Base-by-base conservation (phyloP, 2,113 vertebrate species). In the Psilopsiagon aurifrons region DNA sequence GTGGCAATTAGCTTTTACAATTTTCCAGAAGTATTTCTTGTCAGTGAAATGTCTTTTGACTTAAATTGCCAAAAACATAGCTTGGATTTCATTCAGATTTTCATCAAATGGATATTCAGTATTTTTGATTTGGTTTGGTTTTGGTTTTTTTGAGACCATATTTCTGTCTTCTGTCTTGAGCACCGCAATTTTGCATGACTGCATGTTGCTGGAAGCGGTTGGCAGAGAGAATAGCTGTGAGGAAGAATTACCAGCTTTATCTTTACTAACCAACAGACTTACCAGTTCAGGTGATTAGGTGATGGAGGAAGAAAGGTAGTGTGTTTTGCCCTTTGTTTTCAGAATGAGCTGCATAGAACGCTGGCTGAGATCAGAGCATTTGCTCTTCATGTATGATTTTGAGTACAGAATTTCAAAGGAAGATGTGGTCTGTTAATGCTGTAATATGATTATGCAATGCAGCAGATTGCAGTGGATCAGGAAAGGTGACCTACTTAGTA, bases 401-500 rank as follows among this genome's bases (percentile, higher is more conserved):
- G 75, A 52, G 79, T 88, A 20, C 37, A 67, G 93, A 83, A 55
- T 79, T 73, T n/a, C 1, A 2, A 62, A 60, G 89, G 87, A 95
- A 90, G 92, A 97, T 86, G 81, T 57, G 78, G 57, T 77, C 82
- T 91, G 39, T 59, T 86, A 92, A 74, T 73, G 75, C 85, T 79
- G 51, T 85, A 87, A 86, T 54, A 52, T 85, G 91, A 47, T 91
- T 96, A 94, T 1, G n/a, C 92, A 94, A 77, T 62, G 46, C 82
- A 90, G 19, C 90, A 97, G 93, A 85, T 96, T 95, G 96, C 94
- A 83, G 92, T 91, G 92, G 70, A 91, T 95, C 93, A 95, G 93
- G 95, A 96, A 97, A 83, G 82, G 95, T 96, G 94, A 95, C 95
- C 95, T 96, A 95, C 87, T 95, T 94, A 88, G 66, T 91, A 62